Percentiles rank a stretch among this genome's conserved stretches.
phyloP scores from a whole-genome alignment of 1,140 invertebrate genomes.

The Fopius arisanus region DNA sequence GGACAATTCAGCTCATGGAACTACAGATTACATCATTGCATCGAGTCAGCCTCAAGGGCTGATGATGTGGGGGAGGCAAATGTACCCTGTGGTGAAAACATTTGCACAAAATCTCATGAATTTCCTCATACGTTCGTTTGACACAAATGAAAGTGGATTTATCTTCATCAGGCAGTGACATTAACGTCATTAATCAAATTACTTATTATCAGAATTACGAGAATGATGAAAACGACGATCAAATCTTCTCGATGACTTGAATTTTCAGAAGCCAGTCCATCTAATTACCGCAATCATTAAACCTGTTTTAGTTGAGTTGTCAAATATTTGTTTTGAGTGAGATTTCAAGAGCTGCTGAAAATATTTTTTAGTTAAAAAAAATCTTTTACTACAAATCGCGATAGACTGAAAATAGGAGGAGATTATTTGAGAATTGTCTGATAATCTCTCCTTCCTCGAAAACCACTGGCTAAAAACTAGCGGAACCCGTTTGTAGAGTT shows the following conservation, averaged over 20 bases:
- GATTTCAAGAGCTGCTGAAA: not conserved
- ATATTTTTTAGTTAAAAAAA: not conserved
- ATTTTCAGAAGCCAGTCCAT: not conserved
- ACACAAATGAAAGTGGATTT: not conserved
- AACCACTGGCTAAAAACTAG: not conserved
- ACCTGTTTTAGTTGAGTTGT: too few species aligned
- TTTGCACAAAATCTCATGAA: not conserved
- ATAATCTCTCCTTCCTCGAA: not conserved
- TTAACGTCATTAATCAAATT: not conserved
- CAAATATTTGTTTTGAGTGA: too few species aligned
- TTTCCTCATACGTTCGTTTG: not conserved
- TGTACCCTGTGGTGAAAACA: not conserved
- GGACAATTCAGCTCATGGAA: not conserved
- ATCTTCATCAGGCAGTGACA: not conserved
- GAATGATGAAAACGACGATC: not conserved
- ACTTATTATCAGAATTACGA: not conserved
- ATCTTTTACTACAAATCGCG: too few species aligned
- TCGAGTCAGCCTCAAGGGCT: not conserved
- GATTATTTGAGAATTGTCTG: not conserved
- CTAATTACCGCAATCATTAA: not conserved
- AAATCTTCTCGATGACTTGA: not conserved
- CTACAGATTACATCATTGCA: not conserved
- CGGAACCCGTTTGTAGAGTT: constrained; percentile 22
- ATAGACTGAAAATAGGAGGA: not conserved
- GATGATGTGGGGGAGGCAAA: not conserved